These are phyloP conservation scores for Spodoptera exigua DNA, from an alignment of 2,888 invertebrate genomes.

Conservation along the genomic window DNA sequence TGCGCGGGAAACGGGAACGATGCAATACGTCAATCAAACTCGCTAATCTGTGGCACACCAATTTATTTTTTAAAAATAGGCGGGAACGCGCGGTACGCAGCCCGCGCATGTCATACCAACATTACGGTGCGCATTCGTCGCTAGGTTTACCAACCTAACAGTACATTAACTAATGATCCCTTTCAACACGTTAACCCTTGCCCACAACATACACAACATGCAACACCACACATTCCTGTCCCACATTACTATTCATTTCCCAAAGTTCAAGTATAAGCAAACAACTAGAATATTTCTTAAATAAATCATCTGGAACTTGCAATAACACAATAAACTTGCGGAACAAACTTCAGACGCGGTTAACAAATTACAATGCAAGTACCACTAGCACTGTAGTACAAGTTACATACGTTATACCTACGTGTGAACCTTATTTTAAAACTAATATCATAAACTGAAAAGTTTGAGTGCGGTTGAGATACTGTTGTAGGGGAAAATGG, in stretches of 20 bases:
- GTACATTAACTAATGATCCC: not conserved
- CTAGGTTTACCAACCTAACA: too few relatives aligned
- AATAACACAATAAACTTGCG: slow-evolving; percentile 44
- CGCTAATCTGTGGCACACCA: too few relatives aligned
- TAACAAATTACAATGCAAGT: slow-evolving; percentile 39
- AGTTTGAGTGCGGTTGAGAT: slow-evolving; percentile 28
- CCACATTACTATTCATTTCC: slow-evolving; percentile 33
- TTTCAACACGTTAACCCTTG: too few relatives aligned
- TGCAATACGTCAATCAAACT: too few relatives aligned
- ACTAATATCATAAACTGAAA: slow-evolving; percentile 37
- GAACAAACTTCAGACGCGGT: slow-evolving; percentile 34
- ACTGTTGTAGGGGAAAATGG: not conserved
- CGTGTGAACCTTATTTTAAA: slow-evolving; percentile 11
- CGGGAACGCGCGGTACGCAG: too few relatives aligned
- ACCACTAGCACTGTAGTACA: slow-evolving; percentile 9
- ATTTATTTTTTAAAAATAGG: too few relatives aligned
- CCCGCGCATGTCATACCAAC: too few relatives aligned
- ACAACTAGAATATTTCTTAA: slow-evolving; percentile 37
- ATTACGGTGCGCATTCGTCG: too few relatives aligned
- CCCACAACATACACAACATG: too few relatives aligned
- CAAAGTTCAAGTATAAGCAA: slow-evolving; percentile 16
- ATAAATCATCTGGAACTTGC: slow-evolving; percentile 47
- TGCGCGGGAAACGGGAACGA: too few relatives aligned
- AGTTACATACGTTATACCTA: slow-evolving; percentile 21
- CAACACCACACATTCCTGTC: slow-evolving; percentile 1